Evolutionary conservation across 1,140 invertebrate genomes (phyloP).

Genomic region (Calycopis cecrops): DNA sequence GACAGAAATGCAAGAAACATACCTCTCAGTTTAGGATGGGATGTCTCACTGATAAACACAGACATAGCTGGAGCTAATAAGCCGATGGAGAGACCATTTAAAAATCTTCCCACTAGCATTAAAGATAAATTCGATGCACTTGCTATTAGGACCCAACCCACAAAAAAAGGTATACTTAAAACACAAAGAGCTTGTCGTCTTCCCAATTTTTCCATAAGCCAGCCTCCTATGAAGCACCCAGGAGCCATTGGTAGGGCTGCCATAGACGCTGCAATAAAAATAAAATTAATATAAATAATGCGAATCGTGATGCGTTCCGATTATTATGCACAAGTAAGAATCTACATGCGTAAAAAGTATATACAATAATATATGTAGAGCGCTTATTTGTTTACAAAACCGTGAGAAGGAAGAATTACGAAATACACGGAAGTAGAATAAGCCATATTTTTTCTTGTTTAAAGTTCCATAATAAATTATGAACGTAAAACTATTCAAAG

Average conservation of each 20-base stretch:
- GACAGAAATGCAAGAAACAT: constrained; percentile 9
- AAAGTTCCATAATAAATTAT: no score
- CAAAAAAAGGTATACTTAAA: constrained; percentile 1
- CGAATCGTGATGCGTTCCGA: no score
- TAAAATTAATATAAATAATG: background rate
- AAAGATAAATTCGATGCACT: background rate
- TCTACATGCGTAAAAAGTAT: no score
- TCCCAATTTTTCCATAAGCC: constrained; percentile 6
- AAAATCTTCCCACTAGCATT: constrained; percentile 5
- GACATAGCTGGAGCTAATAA: constrained; percentile 1
- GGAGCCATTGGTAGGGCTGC: constrained; percentile 3
- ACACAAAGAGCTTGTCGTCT: constrained; percentile 1
- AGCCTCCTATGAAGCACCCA: background rate
- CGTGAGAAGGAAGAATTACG: no score
- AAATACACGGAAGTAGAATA: no score
- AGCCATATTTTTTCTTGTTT: no score
- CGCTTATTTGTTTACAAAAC: no score
- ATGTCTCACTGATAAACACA: constrained; percentile 1
- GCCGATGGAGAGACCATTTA: constrained; percentile 1
- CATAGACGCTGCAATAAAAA: background rate
- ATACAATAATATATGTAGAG: no score
- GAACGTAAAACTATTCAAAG: background rate
- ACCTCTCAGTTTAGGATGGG: constrained; percentile 1
- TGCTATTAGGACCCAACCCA: background rate
- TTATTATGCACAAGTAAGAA: no score